Evolutionary conservation across 35 echinoderm and acorn worm species (phyloP), one percentile per base, ranked within the genome.

Genomic region (Apostichopus californicus): DNA sequence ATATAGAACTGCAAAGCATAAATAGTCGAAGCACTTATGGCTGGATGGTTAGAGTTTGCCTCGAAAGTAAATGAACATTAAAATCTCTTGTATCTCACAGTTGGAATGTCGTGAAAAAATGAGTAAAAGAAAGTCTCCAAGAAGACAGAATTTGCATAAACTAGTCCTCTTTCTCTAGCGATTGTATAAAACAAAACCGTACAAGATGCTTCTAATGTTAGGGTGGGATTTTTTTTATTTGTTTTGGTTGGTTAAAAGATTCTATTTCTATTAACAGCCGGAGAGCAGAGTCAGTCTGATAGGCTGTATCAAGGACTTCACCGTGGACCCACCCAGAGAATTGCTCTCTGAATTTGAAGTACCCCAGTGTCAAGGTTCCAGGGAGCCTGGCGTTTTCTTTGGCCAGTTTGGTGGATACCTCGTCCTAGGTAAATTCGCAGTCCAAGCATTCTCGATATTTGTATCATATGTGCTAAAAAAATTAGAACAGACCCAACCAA

Each of bases 321-420:
- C 20, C 6, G 86, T 78, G 8, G 11, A 56, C 22, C 73, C 86
- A 14, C 54, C 92, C 2, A 80, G 78, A 10, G 55, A 18, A 28
- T 57, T 61, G 17, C 17, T 55, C 22, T 57, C 18, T 8, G 79
- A 86, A 55, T 85, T 90, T 25, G 95, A 97, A 65, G 92, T 94
- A 7, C 54, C 88, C 46, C 91, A 77, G 1, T 97, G 95, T 71
- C 86, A 57, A n/a, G 90, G 87, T 5, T 83, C 92, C 78, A 78
- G 91, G 25, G 95, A 96, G 81, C 95, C 95, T 2, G 95, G 95
- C 2, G 93, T 94, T 21, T 96, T 94, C 93, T 93, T 96, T 71
- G 93, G 95, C 21, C 91, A 83, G 10, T 59, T 17, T 56, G 88
- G 86, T 12, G 95, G 95, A 63, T 93, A 93, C 60, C 90, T 96